Evolutionary conservation across 2,888 invertebrate species (phyloP).

Genomic region (Meliscaeva auricollis): DNA sequence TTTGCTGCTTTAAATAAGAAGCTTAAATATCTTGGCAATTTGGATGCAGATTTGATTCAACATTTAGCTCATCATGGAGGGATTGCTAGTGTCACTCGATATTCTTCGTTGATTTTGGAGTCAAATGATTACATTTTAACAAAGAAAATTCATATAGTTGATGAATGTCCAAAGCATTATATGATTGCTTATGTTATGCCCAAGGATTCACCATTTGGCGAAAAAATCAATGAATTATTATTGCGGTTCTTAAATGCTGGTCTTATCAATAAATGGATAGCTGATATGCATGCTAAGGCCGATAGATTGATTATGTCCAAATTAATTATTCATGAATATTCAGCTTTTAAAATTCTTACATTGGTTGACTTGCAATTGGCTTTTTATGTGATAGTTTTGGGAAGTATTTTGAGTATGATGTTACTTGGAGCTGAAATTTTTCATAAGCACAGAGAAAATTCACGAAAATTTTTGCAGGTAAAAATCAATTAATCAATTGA

Average conservation of each 20-base stretch:
- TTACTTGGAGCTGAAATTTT: conserved; percentile 77
- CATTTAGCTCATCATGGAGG: conserved; percentile 79
- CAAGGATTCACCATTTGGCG: conserved; percentile 81
- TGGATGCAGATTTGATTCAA: conserved; percentile 79
- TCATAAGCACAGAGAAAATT: neutral
- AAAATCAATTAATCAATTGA: too few species aligned
- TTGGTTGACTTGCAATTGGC: conserved; percentile 82
- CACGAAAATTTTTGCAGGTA: too few species aligned
- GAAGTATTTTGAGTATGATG: conserved; percentile 78
- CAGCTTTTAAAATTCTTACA: conserved; percentile 80
- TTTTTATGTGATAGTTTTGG: conserved; percentile 82
- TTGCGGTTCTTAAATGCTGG: conserved; percentile 81
- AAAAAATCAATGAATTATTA: conserved; percentile 81
- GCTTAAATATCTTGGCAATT: conserved; percentile 77
- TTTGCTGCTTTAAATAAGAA: conserved; percentile 82
- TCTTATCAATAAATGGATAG: conserved; percentile 82
- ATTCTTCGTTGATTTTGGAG: conserved; percentile 80
- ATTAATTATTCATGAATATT: conserved; percentile 34
- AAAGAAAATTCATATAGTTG: conserved; percentile 81
- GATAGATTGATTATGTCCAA: conserved; percentile 74
- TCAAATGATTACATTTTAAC: conserved; percentile 78
- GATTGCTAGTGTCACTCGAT: conserved; percentile 81
- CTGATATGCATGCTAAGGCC: conserved; percentile 79
- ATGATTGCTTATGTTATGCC: conserved; percentile 82
- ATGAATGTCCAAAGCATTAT: conserved; percentile 83